These are phyloP conservation scores for Drosophila busckii DNA, from an alignment of 1,140 invertebrate genomes.

Conservation along the genomic window DNA sequence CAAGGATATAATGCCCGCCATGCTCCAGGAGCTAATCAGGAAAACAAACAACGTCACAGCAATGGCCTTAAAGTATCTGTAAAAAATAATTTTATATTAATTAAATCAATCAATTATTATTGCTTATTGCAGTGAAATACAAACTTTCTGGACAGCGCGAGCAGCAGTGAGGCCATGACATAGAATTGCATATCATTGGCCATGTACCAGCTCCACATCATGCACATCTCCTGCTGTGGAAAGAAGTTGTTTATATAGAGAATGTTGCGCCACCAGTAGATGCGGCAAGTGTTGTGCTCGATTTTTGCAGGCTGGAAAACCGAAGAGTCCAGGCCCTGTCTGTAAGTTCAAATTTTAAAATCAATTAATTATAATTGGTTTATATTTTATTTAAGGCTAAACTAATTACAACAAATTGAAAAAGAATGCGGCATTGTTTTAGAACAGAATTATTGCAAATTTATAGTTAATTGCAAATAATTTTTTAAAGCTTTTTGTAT, in stretches of 20 bases:
- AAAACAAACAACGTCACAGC: slow-evolving; percentile 81
- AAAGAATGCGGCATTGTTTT: too few species aligned
- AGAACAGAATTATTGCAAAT: too few species aligned
- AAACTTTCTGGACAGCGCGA: slow-evolving; percentile 88
- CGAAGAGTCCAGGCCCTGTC: slow-evolving; percentile 81
- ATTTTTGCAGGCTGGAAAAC: slow-evolving; percentile 86
- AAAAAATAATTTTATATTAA: slow-evolving; percentile 23
- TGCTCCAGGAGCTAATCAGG: slow-evolving; percentile 86
- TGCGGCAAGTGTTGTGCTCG: slow-evolving; percentile 87
- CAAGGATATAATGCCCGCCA: slow-evolving; percentile 87
- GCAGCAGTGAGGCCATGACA: slow-evolving; percentile 85
- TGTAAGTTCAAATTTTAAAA: too few species aligned
- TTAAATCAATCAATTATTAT: not conserved
- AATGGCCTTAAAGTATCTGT: slow-evolving; percentile 82
- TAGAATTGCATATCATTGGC: slow-evolving; percentile 95
- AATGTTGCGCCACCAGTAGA: slow-evolving; percentile 91
- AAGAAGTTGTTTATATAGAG: slow-evolving; percentile 90
- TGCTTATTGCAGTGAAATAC: not conserved
- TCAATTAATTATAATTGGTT: too few species aligned
- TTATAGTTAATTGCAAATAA: too few species aligned
- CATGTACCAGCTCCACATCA: slow-evolving; percentile 95
- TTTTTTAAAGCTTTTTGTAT: too few species aligned
- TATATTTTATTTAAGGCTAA: too few species aligned
- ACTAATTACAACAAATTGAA: too few species aligned
- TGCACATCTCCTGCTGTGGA: slow-evolving; percentile 89